Conservation (phyloP, 1,140 invertebrate genomes). For the Drosophila ironensis region DNA sequence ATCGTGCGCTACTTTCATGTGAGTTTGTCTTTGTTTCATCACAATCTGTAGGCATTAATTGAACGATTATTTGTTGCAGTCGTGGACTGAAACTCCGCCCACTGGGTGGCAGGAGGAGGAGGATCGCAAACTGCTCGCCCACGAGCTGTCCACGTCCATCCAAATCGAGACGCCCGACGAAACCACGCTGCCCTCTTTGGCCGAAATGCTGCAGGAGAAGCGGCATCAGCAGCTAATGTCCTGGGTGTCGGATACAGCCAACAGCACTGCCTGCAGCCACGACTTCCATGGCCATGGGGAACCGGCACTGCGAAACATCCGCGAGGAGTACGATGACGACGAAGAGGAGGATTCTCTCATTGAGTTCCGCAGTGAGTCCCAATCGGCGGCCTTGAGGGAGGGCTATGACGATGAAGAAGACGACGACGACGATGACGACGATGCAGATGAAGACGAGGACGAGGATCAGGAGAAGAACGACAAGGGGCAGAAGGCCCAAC, state of each 20-base stretch:
- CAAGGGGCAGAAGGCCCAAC: constrained; percentile 10
- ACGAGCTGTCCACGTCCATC: constrained; percentile 79
- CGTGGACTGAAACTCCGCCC: constrained; percentile 96
- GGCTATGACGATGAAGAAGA: constrained; percentile 8
- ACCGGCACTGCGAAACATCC: constrained; percentile 16
- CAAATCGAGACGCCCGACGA: constrained; percentile 78
- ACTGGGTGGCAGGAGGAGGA: constrained; percentile 92
- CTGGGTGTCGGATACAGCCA: constrained; percentile 71
- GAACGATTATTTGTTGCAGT: constrained; percentile 88
- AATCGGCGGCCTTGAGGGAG: constrained; percentile 61
- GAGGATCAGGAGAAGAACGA: background rate
- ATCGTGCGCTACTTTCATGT: constrained; percentile 94
- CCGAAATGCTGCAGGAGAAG: constrained; percentile 48
- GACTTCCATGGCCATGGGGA: constrained; percentile 39
- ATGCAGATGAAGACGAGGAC: constrained; percentile 1
- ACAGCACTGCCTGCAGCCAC: constrained; percentile 56
- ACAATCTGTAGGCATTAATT: too few species aligned
- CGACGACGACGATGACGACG: constrained; percentile 26
- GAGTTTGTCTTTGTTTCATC: constrained; percentile 82
- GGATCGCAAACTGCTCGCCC: constrained; percentile 86
- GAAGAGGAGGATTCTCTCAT: constrained; percentile 76
- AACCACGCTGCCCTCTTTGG: constrained; percentile 59
- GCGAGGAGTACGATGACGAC: constrained; percentile 43
- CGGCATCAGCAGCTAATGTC: constrained; percentile 61
- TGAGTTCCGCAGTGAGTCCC: constrained; percentile 74